Conservation (phyloP, 2,888 invertebrate genomes). For the Lobophora halterata region DNA sequence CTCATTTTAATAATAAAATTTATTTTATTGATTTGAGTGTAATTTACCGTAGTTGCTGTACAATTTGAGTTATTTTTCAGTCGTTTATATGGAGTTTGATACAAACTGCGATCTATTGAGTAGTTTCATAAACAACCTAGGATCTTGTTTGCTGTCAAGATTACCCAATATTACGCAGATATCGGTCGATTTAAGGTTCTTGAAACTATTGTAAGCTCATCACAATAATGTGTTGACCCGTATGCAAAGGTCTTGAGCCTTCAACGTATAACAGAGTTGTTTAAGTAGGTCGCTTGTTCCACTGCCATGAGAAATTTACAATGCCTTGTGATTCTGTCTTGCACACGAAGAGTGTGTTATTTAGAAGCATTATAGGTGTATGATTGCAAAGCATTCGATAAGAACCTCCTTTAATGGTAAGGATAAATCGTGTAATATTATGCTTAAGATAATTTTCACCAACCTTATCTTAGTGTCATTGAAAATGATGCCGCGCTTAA, state of each 20-base stretch:
- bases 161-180: conserved; percentile 27
- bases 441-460: conserved; percentile 12
- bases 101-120: conserved; percentile 18
- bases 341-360: conserved; percentile 32
- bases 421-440: conserved; percentile 16
- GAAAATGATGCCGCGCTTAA: conserved; percentile 10
- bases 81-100: conserved; percentile 10
- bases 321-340: conserved; percentile 30
- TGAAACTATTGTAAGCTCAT: conserved; percentile 50
- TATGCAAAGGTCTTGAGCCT: conserved; percentile 59
- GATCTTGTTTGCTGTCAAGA: conserved; percentile 31
- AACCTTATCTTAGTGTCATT: conserved; percentile 2
- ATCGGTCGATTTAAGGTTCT: conserved; percentile 41
- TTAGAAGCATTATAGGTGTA: conserved; percentile 30
- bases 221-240: conserved; percentile 60
- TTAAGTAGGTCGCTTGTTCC: conserved; percentile 29
- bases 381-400: conserved; percentile 33
- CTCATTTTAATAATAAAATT: too few relatives aligned
- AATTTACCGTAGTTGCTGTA: too few relatives aligned
- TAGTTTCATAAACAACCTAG: conserved; percentile 22
- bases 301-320: conserved; percentile 31
- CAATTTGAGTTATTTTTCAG: not conserved
- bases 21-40: too few relatives aligned
- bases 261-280: conserved; percentile 41
- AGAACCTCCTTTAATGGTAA: conserved; percentile 25